phyloP scores from a whole-genome alignment of 2,113 vertebrate genomes.

The Hypanus sabinus region DNA sequence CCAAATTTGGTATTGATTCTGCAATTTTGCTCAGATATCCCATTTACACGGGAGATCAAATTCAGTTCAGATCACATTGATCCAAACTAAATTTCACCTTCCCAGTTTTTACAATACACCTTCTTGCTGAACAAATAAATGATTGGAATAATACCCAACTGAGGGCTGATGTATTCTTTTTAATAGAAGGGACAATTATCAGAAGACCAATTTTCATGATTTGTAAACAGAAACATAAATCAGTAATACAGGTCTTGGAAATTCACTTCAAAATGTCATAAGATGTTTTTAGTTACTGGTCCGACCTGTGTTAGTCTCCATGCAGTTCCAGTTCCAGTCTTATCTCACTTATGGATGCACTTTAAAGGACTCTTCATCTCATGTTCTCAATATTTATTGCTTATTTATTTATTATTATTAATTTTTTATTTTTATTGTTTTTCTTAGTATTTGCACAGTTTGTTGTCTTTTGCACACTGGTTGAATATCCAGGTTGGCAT shows the following conservation, averaged over 20 bases:
- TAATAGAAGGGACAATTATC: background rate
- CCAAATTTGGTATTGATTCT: slow-evolving; percentile 37
- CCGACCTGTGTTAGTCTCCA: background rate
- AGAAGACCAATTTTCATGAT: background rate
- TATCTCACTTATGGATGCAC: background rate
- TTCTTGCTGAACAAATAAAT: slow-evolving; percentile 8
- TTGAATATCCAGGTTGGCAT: too few species aligned
- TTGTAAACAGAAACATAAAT: background rate
- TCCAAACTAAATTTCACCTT: slow-evolving; percentile 34
- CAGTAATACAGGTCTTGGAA: background rate
- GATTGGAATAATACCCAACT: background rate
- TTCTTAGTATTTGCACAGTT: too few species aligned
- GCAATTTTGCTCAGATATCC: slow-evolving; percentile 34
- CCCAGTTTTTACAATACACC: slow-evolving; percentile 26
- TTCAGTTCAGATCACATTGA: slow-evolving; percentile 37
- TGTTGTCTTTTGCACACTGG: too few species aligned
- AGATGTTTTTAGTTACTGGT: background rate
- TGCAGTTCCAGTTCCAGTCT: background rate
- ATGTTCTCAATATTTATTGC: too few species aligned
- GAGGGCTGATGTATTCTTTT: background rate
- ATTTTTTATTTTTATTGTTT: too few species aligned
- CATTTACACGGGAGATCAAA: slow-evolving; percentile 36
- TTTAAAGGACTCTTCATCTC: too few species aligned
- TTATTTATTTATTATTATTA: too few species aligned
- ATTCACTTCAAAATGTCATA: background rate